Conservation (phyloP, 2,888 invertebrate species). For the Drosophila picticornis region DNA sequence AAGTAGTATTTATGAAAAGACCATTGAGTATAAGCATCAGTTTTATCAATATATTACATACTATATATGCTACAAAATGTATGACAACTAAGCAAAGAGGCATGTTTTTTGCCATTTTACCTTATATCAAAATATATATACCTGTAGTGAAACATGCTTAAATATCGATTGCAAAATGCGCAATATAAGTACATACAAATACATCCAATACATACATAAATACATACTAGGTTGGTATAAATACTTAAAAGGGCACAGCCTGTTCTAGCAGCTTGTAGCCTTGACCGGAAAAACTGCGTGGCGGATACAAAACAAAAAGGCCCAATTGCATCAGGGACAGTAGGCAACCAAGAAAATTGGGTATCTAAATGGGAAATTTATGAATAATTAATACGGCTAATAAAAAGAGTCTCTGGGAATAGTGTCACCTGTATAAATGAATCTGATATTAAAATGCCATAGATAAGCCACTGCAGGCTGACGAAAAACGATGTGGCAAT, state of each 20-base stretch:
- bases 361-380: slow-evolving; percentile 86
- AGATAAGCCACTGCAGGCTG: slow-evolving; percentile 93
- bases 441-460: slow-evolving; percentile 92
- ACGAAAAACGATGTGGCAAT: slow-evolving; percentile 93
- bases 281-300: slow-evolving; percentile 83
- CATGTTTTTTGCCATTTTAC: slow-evolving; percentile 24
- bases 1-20: slow-evolving; percentile 40
- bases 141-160: slow-evolving; percentile 58
- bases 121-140: slow-evolving; percentile 64
- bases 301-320: slow-evolving; percentile 91
- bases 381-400: slow-evolving; percentile 1
- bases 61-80: slow-evolving; percentile 47
- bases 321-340: slow-evolving; percentile 89
- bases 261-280: slow-evolving; percentile 84
- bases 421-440: slow-evolving; percentile 90
- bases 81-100: slow-evolving; percentile 64
- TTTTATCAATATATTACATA: slow-evolving; percentile 39
- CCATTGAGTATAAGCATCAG: slow-evolving; percentile 6
- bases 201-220: slow-evolving; percentile 9
- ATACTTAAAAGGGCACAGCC: slow-evolving; percentile 67
- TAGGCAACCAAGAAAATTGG: slow-evolving; percentile 92
- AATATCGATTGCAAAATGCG: slow-evolving; percentile 54
- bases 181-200: slow-evolving; percentile 59
- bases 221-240: slow-evolving; percentile 3
- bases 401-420: slow-evolving; percentile 18